These are phyloP conservation scores for Leptinotarsa lineolata DNA, from an alignment of 1,140 invertebrate species.

Conservation along the genomic window DNA sequence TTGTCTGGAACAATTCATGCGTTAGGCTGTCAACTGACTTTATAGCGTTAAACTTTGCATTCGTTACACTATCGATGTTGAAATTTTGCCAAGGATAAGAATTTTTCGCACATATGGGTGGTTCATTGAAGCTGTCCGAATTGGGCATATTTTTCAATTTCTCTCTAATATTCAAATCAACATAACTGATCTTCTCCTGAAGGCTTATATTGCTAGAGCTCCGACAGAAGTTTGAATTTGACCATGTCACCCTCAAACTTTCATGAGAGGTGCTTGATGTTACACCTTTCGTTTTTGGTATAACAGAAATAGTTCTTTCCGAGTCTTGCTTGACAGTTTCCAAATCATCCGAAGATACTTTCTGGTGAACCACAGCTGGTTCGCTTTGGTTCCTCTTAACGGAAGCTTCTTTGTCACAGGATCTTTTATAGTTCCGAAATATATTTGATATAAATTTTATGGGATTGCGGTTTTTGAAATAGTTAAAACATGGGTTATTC, in stretches of 20 bases:
- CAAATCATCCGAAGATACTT: background rate
- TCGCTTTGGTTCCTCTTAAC: constrained; percentile 22
- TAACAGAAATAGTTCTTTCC: constrained; percentile 1
- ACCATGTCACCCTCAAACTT: constrained; percentile 20
- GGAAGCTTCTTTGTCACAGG: background rate
- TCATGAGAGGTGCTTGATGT: background rate
- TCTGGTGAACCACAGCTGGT: background rate
- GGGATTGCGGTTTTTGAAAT: constrained; percentile 13
- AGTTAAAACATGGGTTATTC: constrained; percentile 18
- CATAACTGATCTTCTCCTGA: background rate
- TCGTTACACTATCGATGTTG: constrained; percentile 2
- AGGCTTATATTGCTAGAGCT: constrained; percentile 16
- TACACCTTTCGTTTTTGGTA: background rate
- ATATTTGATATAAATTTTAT: constrained; percentile 22
- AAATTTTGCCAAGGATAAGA: constrained; percentile 20
- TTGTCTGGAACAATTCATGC: background rate
- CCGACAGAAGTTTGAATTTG: background rate
- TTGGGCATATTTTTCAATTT: constrained; percentile 9
- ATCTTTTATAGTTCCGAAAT: constrained; percentile 20
- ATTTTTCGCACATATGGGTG: background rate
- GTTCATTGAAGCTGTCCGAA: background rate
- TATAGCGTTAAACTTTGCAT: background rate
- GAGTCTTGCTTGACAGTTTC: background rate
- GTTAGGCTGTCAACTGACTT: constrained; percentile 7
- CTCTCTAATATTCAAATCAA: background rate